A percentile compares a stretch with the other conserved stretches of the same genome.
These are phyloP conservation scores for Chaunax sp. DNA, from an alignment of 2,797 vertebrate genomes.

Conservation along the genomic window DNA sequence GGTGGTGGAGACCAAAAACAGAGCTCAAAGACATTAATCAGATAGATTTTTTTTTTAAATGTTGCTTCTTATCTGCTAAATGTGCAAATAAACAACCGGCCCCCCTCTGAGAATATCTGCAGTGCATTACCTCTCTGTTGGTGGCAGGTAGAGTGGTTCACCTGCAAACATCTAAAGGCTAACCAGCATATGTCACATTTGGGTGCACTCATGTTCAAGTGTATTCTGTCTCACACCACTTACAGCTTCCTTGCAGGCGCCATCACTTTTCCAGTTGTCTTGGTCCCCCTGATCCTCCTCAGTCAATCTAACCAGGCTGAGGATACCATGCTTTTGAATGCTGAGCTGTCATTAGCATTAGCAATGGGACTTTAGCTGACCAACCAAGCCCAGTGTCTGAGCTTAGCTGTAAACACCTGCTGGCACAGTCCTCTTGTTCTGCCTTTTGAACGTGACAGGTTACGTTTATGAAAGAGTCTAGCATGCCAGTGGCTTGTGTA, in stretches of 20 bases:
- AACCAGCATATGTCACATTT: constrained; percentile 3
- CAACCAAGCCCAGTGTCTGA: constrained; percentile 27
- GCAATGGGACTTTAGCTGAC: constrained; percentile 19
- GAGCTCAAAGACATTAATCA: too few species aligned
- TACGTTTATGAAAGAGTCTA: constrained; percentile 52
- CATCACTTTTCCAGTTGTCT: not conserved
- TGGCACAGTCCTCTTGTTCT: constrained; percentile 7
- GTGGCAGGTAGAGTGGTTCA: constrained; percentile 9
- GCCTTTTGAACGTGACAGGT: constrained; percentile 34
- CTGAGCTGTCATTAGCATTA: constrained; percentile 53
- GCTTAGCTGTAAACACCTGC: constrained; percentile 58
- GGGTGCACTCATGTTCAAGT: not conserved
- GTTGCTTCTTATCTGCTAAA: not conserved
- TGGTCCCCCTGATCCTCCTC: not conserved
- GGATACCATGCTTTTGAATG: constrained; percentile 15
- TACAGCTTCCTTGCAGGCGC: constrained; percentile 1
- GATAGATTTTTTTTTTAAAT: too few species aligned
- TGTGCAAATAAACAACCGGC: not conserved
- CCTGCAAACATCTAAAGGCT: constrained; percentile 34
- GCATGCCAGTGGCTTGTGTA: constrained; percentile 44
- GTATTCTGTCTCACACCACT: constrained; percentile 17
- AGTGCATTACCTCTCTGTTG: constrained; percentile 6
- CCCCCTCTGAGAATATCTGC: constrained; percentile 3
- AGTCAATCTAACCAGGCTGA: not conserved
- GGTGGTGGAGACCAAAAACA: not conserved